Evolutionary conservation across 2,797 vertebrate species (phyloP), one percentile per base, ranked within the genome.

Genomic region (Pampus argenteus): DNA sequence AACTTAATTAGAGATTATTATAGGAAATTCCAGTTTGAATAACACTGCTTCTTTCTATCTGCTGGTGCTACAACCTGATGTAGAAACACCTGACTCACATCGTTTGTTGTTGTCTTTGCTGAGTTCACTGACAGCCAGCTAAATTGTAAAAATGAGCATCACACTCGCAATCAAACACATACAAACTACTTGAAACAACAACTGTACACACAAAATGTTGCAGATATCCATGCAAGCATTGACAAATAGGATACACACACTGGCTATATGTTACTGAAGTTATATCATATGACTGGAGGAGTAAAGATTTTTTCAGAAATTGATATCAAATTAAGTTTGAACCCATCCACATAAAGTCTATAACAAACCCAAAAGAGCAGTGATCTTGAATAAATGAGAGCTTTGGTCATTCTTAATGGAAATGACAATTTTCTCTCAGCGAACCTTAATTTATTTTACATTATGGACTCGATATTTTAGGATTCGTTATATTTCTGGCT

Each of bases 61-160:
- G 22, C 25, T 61, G 29, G 29, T 52, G 29, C 28, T 18, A 52
- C 6, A 29, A n/a, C 20, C 22, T n/a, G 2, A 55, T 54, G 42
- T 44, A 36, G 29, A 63, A 45, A 68, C 10, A 11, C 9, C 23
- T 47, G 5, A 47, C 29, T 38, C 10, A 44, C 6, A 38, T 51
- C 6, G 18, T 64, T 38, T 38, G 20, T 10, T 44, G 15, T 56
- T 18, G 44, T 57, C 25, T 60, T 47, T 56, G 25, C 50, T n/a
- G 18, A 22, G 38, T 20, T 36, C 11, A 51, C 22, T 34, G 52
- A 57, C 54, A 26, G 26, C 14, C 8, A 6, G 23, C 5, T 4
- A 25, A 40, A 52, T 25, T 71, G 17, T 25, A 48, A 60, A 61
- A 55, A 36, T 17, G 56, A 60, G 25, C 25, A 28, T 25, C 22